Conservation (phyloP, 2,888 invertebrate species). For the Hedychridium roseum region DNA sequence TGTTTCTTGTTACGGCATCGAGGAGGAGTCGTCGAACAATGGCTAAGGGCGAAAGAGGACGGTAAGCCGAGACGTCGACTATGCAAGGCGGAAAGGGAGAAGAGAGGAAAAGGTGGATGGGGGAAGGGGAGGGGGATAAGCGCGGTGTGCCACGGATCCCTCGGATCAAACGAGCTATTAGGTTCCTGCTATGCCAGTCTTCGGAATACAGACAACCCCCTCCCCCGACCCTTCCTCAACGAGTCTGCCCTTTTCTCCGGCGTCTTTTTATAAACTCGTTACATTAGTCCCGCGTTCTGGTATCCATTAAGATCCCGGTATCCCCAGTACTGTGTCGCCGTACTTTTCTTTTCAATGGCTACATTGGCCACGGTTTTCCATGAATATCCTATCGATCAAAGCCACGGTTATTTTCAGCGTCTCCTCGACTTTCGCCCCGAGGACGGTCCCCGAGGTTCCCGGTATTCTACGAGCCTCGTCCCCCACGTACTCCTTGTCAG, state of each 20-base stretch:
- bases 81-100: slow-evolving; percentile 4
- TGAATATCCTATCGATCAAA: too few species aligned
- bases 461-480: too few species aligned
- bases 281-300: too few species aligned
- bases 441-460: slow-evolving; percentile 2
- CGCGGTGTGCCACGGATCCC: slow-evolving; percentile 28
- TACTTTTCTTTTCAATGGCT: too few species aligned
- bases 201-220: too few species aligned
- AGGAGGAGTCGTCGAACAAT: background rate
- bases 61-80: slow-evolving; percentile 6
- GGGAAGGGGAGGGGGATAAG: slow-evolving; percentile 19
- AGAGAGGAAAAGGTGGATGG: slow-evolving; percentile 23
- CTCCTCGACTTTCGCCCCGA: slow-evolving; percentile 32
- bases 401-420: too few species aligned
- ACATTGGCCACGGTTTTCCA: too few species aligned
- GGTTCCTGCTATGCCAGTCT: slow-evolving; percentile 43
- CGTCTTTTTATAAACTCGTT: too few species aligned
- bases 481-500: slow-evolving; percentile 37
- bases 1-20: slow-evolving; percentile 20
- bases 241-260: too few species aligned
- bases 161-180: slow-evolving; percentile 56
- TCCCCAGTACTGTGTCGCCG: too few species aligned
- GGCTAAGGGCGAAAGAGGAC: background rate
- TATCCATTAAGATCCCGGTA: too few species aligned
- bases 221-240: too few species aligned